A percentile compares a stretch with the other conserved stretches of the same genome.
Evolutionary conservation across 2,113 vertebrate genomes (phyloP).

Genomic region (Onychostoma macrolepis): DNA sequence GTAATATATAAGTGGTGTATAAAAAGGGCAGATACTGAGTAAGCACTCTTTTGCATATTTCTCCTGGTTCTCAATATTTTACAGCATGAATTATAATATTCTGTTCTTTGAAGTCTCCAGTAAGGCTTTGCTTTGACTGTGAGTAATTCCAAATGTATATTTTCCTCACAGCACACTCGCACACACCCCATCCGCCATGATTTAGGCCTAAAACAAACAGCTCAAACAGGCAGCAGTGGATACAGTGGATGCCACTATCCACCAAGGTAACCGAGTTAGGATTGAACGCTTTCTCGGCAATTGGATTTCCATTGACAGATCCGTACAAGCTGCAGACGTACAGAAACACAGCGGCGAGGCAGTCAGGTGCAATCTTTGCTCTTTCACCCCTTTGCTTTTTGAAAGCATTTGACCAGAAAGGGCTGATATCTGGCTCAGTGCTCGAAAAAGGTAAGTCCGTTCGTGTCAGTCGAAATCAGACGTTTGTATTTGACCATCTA

Average conservation of each 20-base stretch:
- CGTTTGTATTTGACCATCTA: constrained; percentile 25
- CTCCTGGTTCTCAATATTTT: constrained; percentile 23
- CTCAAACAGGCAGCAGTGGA: constrained; percentile 60
- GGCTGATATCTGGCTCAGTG: constrained; percentile 23
- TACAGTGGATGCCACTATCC: constrained; percentile 57
- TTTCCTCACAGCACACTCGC: constrained; percentile 34
- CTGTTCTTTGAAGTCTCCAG: constrained; percentile 32
- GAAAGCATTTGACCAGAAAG: constrained; percentile 44
- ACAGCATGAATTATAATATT: constrained; percentile 33
- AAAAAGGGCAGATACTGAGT: constrained; percentile 21
- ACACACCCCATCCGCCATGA: constrained; percentile 45
- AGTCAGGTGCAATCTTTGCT: constrained; percentile 57
- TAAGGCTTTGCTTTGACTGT: constrained; percentile 8
- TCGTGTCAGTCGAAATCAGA: neutral
- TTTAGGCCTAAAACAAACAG: constrained; percentile 58
- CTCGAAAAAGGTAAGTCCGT: neutral
- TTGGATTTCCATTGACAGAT: constrained; percentile 73
- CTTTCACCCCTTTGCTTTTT: constrained; percentile 55
- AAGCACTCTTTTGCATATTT: constrained; percentile 20
- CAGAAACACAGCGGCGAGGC: constrained; percentile 50
- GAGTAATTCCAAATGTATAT: constrained; percentile 44
- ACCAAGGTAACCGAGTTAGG: constrained; percentile 68
- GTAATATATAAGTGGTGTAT: neutral
- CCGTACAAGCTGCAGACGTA: constrained; percentile 59
- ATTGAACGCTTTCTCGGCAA: constrained; percentile 68